Conservation (phyloP, 1,140 invertebrate species). For the Cotesia chilonis region DNA sequence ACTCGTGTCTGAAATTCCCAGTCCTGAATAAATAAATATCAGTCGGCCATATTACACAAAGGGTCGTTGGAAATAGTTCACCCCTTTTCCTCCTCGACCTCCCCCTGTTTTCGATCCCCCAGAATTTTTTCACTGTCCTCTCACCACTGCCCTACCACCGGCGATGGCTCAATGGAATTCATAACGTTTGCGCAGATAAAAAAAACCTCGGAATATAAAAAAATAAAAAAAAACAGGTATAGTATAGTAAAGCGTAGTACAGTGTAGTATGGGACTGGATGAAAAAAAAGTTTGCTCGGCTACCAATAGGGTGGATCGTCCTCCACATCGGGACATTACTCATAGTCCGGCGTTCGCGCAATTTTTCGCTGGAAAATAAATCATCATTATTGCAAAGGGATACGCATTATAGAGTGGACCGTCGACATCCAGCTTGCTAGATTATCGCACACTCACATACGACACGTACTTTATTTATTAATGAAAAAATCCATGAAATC, state of each 20-base stretch:
- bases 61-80: conserved; percentile 14
- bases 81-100: neutral
- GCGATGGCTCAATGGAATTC: conserved; percentile 61
- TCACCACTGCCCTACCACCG: conserved; percentile 28
- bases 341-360: conserved; percentile 59
- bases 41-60: conserved; percentile 32
- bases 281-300: conserved; percentile 13
- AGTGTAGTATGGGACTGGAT: neutral
- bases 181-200: conserved; percentile 51
- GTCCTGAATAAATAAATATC: conserved; percentile 37
- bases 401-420: conserved; percentile 58
- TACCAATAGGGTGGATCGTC: conserved; percentile 45
- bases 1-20: conserved; percentile 26
- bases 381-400: conserved; percentile 63
- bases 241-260: neutral
- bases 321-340: conserved; percentile 60
- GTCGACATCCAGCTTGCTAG: conserved; percentile 46
- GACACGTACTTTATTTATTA: neutral
- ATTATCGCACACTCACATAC: conserved; percentile 48
- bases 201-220: conserved; percentile 13
- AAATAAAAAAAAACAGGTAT: conserved; percentile 42
- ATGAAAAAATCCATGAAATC: neutral
- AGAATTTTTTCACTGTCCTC: conserved; percentile 14
- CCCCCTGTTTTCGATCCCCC: neutral
- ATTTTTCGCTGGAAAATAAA: conserved; percentile 65